Evolutionary conservation across 2,113 vertebrate species (phyloP), one percentile per base, ranked within the genome.

Genomic region (Canis aureus): DNA sequence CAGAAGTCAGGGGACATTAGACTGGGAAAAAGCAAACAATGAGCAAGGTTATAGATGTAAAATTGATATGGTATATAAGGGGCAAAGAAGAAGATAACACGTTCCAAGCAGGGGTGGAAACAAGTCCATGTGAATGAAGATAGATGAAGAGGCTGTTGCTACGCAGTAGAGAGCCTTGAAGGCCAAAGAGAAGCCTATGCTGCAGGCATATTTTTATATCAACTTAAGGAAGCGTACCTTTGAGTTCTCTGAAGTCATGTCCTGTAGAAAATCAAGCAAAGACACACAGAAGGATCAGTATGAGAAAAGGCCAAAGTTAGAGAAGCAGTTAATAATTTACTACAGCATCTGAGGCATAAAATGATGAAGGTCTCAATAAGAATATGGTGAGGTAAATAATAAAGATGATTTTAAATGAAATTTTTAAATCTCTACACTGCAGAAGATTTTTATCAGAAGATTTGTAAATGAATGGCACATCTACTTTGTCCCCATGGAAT

Each of bases 401-500:
- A 67, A 79, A 57, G 35, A 27, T 51, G 19, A 87, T 83, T 87
- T 89, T 35, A 66, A 95, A 57, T 86, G 35, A 86, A 43, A 17
- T 78, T 81, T 43, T 43, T 0, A 96, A 79, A 86, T 85, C 8
- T 81, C 49, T 51, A 69, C 35, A 89, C 57, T 74, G 12, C 0
- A 49, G 19, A 73, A 51, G 43, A 85, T 38, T 79, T 73, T 71
- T 59, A 60, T 19, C 32, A 35, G 38, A 83, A 90, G 11, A 95
- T 38, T 27, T 62, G 19, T 79, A 95, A 89, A 66, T 69, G 38
- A 19, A n/a, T 49, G 73, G 84, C 89, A 64, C 11, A 49, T 43
- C 95, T 92, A 67, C 19, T 95, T 91, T 78, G 90, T 85, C 19
- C 43, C 9, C 55, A 4, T 64, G 8, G 62, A 92, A 96, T 29